Conservation (phyloP, 2,888 invertebrate species). For the Alentia gelatinosa region DNA sequence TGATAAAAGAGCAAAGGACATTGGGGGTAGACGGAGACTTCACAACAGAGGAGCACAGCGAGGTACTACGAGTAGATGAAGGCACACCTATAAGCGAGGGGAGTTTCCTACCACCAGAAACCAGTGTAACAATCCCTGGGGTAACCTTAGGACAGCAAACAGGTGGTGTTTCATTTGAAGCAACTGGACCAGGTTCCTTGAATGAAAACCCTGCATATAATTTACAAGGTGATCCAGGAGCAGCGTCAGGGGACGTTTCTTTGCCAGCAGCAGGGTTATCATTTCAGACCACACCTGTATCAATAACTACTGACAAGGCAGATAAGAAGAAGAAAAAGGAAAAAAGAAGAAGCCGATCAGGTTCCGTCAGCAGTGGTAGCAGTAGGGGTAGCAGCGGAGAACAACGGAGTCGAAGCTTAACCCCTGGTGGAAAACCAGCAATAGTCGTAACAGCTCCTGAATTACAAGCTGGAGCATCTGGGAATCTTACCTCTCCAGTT, state of each 20-base stretch:
- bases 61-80: slow-evolving; percentile 23
- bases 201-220: not conserved
- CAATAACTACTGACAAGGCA: not conserved
- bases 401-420: slow-evolving; percentile 40
- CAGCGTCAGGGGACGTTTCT: not conserved
- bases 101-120: not conserved
- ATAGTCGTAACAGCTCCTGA: slow-evolving; percentile 13
- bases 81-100: not conserved
- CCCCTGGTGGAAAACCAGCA: slow-evolving; percentile 9
- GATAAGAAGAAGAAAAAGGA: slow-evolving; percentile 3
- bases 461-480: slow-evolving; percentile 39
- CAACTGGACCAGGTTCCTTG: not conserved
- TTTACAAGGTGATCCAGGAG: not conserved
- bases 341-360: slow-evolving; percentile 8
- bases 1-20: slow-evolving; percentile 39
- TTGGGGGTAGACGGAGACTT: not conserved
- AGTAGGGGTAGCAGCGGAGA: slow-evolving; percentile 37
- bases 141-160: not conserved
- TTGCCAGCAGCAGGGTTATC: not conserved
- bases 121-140: not conserved
- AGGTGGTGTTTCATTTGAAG: not conserved
- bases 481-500: not conserved
- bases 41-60: not conserved
- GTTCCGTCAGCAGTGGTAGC: slow-evolving; percentile 5
- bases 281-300: not conserved